Evolutionary conservation across 2,113 vertebrate genomes (phyloP).

Genomic region (Hyperoodon ampullatus): DNA sequence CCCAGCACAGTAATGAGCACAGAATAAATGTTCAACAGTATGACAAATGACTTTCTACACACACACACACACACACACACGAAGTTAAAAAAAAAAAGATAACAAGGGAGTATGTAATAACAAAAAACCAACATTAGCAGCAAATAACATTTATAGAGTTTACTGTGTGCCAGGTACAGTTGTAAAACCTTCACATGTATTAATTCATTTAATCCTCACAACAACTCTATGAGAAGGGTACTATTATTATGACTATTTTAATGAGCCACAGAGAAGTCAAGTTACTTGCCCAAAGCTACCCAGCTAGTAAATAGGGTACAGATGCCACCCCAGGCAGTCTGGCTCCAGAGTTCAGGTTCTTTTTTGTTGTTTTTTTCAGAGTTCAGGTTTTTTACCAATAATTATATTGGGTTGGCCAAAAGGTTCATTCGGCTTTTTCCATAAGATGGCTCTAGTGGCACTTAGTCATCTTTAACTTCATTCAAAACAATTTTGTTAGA

Average conservation of each 20-base stretch:
- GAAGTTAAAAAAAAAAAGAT: not conserved
- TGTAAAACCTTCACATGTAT: not conserved
- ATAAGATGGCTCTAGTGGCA: too few species aligned
- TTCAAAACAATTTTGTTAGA: too few species aligned
- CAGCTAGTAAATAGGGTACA: not conserved
- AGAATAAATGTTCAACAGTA: not conserved
- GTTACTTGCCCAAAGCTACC: not conserved
- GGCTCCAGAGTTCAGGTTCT: not conserved
- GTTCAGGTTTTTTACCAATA: not conserved
- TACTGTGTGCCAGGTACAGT: not conserved
- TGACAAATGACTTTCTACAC: not conserved
- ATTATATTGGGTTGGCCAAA: not conserved
- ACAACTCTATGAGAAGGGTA: not conserved
- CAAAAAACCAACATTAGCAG: not conserved
- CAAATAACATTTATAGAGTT: not conserved
- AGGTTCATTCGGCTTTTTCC: too few species aligned
- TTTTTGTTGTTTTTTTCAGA: not conserved
- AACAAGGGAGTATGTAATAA: not conserved
- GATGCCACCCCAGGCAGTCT: not conserved
- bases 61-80: not conserved
- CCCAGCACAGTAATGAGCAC: slow-evolving; percentile 26
- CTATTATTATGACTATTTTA: not conserved
- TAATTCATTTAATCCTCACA: slow-evolving; percentile 23
- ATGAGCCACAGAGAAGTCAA: not conserved
- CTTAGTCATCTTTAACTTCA: too few species aligned